A percentile compares a stretch with the other conserved stretches of the same genome.
Conservation (phyloP, 2,888 invertebrate genomes). For the Chaetogeoica ovagalla region DNA sequence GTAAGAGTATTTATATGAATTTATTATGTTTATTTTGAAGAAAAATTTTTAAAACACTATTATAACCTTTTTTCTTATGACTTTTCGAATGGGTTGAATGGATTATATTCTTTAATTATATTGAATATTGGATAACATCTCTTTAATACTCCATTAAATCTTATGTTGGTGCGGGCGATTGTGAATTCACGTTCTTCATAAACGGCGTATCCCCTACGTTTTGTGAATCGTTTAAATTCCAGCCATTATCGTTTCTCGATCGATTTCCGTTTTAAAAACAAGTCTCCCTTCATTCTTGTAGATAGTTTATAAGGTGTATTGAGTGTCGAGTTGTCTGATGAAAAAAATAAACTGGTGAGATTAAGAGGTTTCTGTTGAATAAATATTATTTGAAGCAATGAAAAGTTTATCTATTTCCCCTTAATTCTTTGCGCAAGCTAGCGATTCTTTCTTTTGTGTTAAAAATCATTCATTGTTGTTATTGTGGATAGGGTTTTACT, state of each 20-base stretch:
- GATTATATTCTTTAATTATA: conserved; percentile 6
- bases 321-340: conserved; percentile 16
- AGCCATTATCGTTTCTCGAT: conserved; percentile 29
- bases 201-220: background rate
- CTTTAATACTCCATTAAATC: conserved; percentile 10
- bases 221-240: conserved; percentile 24
- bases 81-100: conserved; percentile 12
- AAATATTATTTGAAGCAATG: conserved; percentile 40
- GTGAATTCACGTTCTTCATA: conserved; percentile 1
- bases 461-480: conserved; percentile 40
- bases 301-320: conserved; percentile 31
- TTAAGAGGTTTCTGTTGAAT: conserved; percentile 37
- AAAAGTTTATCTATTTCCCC: conserved; percentile 44
- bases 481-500: conserved; percentile 23
- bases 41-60: background rate
- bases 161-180: background rate
- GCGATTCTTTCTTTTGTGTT: conserved; percentile 22
- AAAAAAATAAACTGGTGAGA: conserved; percentile 42
- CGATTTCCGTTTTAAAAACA: conserved; percentile 40
- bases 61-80: background rate
- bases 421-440: conserved; percentile 20
- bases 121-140: conserved; percentile 9
- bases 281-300: conserved; percentile 5
- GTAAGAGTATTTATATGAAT: background rate
- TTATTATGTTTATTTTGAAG: background rate